Conservation (phyloP, 2,797 vertebrate genomes). For the Intellagama lesueurii region DNA sequence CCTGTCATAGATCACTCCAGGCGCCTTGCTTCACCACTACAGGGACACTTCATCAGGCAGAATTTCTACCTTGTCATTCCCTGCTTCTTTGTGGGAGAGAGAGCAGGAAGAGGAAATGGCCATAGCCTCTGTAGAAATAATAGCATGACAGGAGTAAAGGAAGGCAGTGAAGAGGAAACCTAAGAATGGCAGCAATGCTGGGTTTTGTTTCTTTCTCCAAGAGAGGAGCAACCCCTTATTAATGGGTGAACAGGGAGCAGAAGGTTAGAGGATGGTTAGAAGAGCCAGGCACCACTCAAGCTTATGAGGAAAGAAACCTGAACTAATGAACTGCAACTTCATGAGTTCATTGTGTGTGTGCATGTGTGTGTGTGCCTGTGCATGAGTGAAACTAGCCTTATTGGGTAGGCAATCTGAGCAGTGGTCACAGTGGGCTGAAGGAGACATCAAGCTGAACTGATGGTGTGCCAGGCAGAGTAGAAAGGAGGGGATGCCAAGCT, state of each 20-base stretch:
- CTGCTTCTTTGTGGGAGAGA: slow-evolving; percentile 12
- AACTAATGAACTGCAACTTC: not conserved
- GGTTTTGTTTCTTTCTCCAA: not conserved
- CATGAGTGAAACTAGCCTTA: no score
- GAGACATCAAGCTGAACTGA: no score
- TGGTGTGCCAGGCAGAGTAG: no score
- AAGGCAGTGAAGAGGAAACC: not conserved
- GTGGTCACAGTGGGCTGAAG: no score
- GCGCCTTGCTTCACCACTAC: slow-evolving; percentile 44
- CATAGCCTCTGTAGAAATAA: slow-evolving; percentile 36
- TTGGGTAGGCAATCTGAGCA: no score
- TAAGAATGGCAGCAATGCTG: not conserved
- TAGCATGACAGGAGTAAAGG: slow-evolving; percentile 25
- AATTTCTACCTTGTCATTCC: slow-evolving; percentile 51
- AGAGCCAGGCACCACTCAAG: not conserved
- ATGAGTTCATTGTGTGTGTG: not conserved
- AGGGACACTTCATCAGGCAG: slow-evolving; percentile 56
- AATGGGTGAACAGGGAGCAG: not conserved
- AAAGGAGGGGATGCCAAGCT: no score
- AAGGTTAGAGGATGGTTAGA: not conserved
- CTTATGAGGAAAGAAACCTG: not conserved
- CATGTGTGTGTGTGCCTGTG: no score
- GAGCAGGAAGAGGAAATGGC: slow-evolving; percentile 16
- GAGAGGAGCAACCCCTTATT: not conserved
- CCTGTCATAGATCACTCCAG: slow-evolving; percentile 43